Percentiles rank a stretch among this genome's conserved stretches.
phyloP scores from a whole-genome alignment of 2,113 vertebrate genomes.

The Petrocephalus microphthalmus region DNA sequence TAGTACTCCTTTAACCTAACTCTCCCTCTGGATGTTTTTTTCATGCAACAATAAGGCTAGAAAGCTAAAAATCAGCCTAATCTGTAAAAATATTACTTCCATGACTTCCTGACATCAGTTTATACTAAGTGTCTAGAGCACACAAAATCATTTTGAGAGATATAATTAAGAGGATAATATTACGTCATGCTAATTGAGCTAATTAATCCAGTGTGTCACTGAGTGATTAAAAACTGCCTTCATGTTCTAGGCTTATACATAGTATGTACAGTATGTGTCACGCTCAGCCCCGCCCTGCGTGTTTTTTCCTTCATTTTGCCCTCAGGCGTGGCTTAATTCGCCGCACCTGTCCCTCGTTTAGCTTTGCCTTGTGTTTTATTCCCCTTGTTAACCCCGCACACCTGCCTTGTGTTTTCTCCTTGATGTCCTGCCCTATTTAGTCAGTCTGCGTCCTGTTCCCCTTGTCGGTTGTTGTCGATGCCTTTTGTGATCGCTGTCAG shows the following conservation, averaged over 20 bases:
- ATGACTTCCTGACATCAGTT: not conserved
- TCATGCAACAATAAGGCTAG: not conserved
- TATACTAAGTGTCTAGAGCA: not conserved
- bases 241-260: not conserved
- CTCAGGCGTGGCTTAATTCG: too few relatives aligned
- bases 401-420: too few relatives aligned
- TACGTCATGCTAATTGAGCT: not conserved
- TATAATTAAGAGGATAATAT: not conserved
- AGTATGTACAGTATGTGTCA: too few relatives aligned
- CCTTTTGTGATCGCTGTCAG: too few relatives aligned
- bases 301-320: too few relatives aligned
- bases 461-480: too few relatives aligned
- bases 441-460: too few relatives aligned
- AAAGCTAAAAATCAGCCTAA: not conserved
- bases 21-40: not conserved
- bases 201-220: not conserved
- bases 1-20: not conserved
- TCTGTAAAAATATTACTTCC: not conserved
- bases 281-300: too few relatives aligned
- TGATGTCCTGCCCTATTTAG: too few relatives aligned
- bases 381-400: too few relatives aligned
- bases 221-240: not conserved
- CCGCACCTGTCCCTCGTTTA: too few relatives aligned
- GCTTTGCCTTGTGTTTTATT: too few relatives aligned
- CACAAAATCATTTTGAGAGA: not conserved